Evolutionary conservation across 1,140 invertebrate species (phyloP).

Genomic region (Doryteuthis pealeii): DNA sequence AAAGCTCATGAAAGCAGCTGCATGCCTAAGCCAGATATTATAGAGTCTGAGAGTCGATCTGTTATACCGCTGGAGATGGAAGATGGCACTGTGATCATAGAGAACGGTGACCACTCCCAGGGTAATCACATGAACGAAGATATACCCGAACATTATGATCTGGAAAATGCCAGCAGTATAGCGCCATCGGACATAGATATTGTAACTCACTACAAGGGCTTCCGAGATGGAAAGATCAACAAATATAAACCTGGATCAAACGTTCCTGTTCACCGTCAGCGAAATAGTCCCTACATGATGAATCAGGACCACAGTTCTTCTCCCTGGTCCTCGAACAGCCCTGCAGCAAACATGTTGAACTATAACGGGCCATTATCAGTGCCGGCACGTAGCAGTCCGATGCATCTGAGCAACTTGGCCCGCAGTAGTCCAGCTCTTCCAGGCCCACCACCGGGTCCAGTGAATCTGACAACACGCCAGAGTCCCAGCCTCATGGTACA

Average conservation of each 20-base stretch:
- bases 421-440: slow-evolving; percentile 15
- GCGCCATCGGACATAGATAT: slow-evolving; percentile 96
- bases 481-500: slow-evolving; percentile 32
- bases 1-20: slow-evolving; percentile 17
- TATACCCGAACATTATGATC: slow-evolving; percentile 91
- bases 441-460: slow-evolving; percentile 26
- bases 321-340: not conserved
- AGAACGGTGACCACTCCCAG: slow-evolving; percentile 65
- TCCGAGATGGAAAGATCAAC: slow-evolving; percentile 72
- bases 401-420: slow-evolving; percentile 14
- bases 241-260: slow-evolving; percentile 28
- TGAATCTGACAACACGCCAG: slow-evolving; percentile 36
- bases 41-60: slow-evolving; percentile 83
- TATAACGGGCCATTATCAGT: slow-evolving; percentile 15
- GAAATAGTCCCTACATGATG: not conserved
- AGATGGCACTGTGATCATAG: slow-evolving; percentile 58
- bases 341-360: not conserved
- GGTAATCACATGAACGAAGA: slow-evolving; percentile 69
- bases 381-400: slow-evolving; percentile 33
- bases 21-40: slow-evolving; percentile 81
- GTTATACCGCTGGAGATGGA: slow-evolving; percentile 48
- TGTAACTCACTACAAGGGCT: slow-evolving; percentile 92
- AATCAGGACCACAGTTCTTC: not conserved
- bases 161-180: slow-evolving; percentile 96
- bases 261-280: not conserved